Evolutionary conservation across 37 sponge, comb jelly and placozoan genomes (phyloP), one percentile per base, ranked within the genome.

Genomic region (Amphimedon queenslandica): DNA sequence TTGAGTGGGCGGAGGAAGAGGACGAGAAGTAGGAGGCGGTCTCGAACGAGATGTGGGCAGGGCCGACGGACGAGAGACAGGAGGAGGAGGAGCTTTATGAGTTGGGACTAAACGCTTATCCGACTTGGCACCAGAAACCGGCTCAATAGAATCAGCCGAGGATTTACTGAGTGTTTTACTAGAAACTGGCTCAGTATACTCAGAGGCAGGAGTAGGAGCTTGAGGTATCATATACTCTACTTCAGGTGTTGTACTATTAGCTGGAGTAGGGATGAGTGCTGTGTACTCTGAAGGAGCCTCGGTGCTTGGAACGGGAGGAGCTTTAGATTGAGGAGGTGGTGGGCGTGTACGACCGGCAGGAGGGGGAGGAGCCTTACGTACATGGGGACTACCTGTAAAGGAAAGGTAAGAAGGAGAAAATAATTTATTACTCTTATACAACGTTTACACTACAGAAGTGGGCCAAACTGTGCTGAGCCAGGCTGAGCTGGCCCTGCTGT

Each of bases 231-330:
- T 16, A 42, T 60, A 25, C 41, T 63, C n/a, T 25, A 42, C 27
- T 2, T 10, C 58, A 56, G 73, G 73, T 72, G 57, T 37, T 5
- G 58, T n/a, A n/a, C n/a, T n/a, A n/a, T n/a, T n/a, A n/a, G n/a
- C n/a, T n/a, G n/a, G n/a, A n/a, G n/a, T n/a, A n/a, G n/a, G n/a
- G n/a, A n/a, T n/a, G n/a, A n/a, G n/a, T n/a, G n/a, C n/a, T n/a
- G n/a, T n/a, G n/a, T n/a, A n/a, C n/a, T n/a, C n/a, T n/a, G n/a
- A n/a, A n/a, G n/a, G n/a, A n/a, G n/a, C n/a, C n/a, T n/a, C n/a
- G n/a, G n/a, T n/a, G n/a, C n/a, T n/a, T n/a, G n/a, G n/a, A n/a
- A n/a, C n/a, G n/a, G n/a, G n/a, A n/a, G n/a, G n/a, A n/a, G n/a
- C n/a, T n/a, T n/a, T n/a, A n/a, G n/a, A n/a, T n/a, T n/a, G n/a